Conservation (phyloP, 2,113 vertebrate species). For the Pseudorectes ferrugineus region DNA sequence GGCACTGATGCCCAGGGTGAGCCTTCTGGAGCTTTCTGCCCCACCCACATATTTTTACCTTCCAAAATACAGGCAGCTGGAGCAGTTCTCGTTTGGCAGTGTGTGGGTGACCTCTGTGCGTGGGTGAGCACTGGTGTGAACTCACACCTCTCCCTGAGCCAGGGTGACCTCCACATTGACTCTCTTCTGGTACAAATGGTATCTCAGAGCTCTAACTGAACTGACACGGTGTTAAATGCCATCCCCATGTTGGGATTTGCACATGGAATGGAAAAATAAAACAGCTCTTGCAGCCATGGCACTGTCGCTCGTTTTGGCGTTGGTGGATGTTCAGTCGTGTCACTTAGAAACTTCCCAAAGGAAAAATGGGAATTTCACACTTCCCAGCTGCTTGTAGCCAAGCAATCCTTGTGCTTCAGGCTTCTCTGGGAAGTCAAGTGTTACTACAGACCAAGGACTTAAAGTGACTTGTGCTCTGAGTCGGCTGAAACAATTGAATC, state of each 20-base stretch:
- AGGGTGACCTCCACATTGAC: background rate
- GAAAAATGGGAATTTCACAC: fast-evolving
- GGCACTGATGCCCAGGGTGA: background rate
- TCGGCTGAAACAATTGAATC: background rate
- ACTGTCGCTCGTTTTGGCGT: background rate
- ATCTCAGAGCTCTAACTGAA: background rate
- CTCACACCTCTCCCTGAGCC: background rate
- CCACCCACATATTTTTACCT: background rate
- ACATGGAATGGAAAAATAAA: conserved; percentile 23
- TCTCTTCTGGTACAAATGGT: background rate
- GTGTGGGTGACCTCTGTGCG: background rate
- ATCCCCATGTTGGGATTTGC: background rate
- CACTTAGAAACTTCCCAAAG: background rate
- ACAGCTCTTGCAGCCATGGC: background rate
- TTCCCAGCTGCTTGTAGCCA: background rate
- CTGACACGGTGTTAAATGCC: background rate
- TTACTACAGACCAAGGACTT: background rate
- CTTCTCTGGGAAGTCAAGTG: background rate
- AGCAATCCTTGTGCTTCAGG: background rate
- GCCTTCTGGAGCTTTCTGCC: background rate
- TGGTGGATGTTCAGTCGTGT: background rate
- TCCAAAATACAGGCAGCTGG: no score
- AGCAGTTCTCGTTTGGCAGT: background rate
- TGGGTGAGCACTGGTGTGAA: background rate
- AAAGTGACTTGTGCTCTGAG: background rate